Evolutionary conservation across 2,113 vertebrate genomes (phyloP).

Genomic region (Emydocephalus ijimae): DNA sequence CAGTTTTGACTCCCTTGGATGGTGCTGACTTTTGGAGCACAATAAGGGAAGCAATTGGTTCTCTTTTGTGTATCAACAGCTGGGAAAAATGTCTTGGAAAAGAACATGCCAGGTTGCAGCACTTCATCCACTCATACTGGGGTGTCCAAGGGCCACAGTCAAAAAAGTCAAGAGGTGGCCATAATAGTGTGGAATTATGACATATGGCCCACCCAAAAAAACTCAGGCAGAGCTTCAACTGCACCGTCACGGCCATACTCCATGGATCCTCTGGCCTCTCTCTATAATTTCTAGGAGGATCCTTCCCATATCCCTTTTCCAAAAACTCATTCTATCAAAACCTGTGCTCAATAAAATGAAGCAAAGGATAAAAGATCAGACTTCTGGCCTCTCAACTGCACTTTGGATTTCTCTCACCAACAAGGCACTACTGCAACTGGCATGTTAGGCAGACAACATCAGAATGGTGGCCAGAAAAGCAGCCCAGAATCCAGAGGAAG

Average conservation of each 20-base stretch:
- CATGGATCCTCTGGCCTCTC: background rate
- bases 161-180: background rate
- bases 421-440: background rate
- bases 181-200: background rate
- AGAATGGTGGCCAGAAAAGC: background rate
- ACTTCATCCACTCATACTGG: background rate
- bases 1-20: background rate
- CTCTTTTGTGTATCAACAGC: background rate
- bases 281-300: background rate
- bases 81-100: background rate
- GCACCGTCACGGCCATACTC: background rate
- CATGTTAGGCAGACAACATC: background rate
- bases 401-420: background rate
- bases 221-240: background rate
- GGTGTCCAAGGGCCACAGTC: background rate
- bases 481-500: background rate
- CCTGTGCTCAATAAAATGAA: background rate
- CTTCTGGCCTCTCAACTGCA: background rate
- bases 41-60: background rate
- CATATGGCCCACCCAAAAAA: background rate
- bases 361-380: background rate
- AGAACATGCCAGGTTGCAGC: background rate
- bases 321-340: background rate
- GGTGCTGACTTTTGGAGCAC: background rate
- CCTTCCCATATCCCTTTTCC: background rate